Evolutionary conservation across 2,888 invertebrate species (phyloP), one percentile per base, ranked within the genome.

Genomic region (Rhingia rostrata): DNA sequence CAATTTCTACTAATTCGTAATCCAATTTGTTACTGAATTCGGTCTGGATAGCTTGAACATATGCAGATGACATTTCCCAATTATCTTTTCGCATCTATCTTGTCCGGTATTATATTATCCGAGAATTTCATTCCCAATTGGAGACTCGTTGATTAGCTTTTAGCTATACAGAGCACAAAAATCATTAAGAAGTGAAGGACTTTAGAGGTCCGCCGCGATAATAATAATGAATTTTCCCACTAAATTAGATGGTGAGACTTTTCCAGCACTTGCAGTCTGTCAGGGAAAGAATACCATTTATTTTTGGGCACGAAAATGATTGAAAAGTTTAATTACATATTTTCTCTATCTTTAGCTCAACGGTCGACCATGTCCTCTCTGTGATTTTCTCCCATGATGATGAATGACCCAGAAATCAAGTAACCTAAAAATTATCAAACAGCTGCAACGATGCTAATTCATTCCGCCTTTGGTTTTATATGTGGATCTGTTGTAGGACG

Each of bases 361-460:
- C 53, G 54, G 63, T 63, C 51, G 37, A 53, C 39, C 39, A 54
- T 39, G 35, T 69, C 39, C 61, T 51, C 43, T 43, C 47, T 64
- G 22, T 22, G 56, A 67, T 56, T 63, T 73, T 73, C 78, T 74
- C 66, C 80, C 64, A 63, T 58, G 73, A 79, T 84, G 84, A 84
- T 84, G 84, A 84, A 84, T 84, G 84, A 84, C 84, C 84, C 79
- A 84, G 74, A 84, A 84, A 84, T 84, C 84, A 79, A 80, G 84
- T 84, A 84, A 84, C 84, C 84, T 70, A 84, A 79, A 84, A 70
- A 80, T 84, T 84, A 84, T 80, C 84, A 84, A 84, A 75, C 84
- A 84, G 84, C 84, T 84, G 84, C 84, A 84, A 80, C 74, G 84
- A 84, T 84, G 84, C 84, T 84, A 80, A 80, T 80, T 84, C 80